Evolutionary conservation across 2,888 invertebrate species (phyloP).

Genomic region (Neoscelio sp.): DNA sequence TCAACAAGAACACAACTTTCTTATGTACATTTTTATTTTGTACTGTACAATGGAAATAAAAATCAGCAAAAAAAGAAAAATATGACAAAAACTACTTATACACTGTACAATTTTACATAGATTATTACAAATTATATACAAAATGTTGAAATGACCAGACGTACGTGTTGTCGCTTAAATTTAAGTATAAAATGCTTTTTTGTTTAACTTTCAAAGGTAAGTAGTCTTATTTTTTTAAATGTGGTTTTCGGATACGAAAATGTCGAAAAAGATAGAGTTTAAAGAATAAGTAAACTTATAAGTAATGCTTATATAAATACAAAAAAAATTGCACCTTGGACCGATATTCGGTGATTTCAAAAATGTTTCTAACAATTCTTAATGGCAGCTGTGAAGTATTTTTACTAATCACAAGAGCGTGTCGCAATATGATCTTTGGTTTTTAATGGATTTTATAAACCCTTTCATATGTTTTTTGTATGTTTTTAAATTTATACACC

Average conservation of each 20-base stretch:
- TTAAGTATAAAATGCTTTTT: neutral
- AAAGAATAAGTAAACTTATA: neutral
- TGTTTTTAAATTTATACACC: conserved; percentile 1
- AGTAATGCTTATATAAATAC: neutral
- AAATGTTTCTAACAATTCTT: neutral
- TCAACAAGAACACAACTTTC: neutral
- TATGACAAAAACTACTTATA: neutral
- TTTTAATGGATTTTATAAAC: conserved; percentile 13
- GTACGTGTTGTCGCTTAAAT: neutral
- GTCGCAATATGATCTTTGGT: conserved; percentile 41
- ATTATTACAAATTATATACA: conserved; percentile 15
- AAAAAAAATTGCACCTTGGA: neutral
- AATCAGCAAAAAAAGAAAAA: neutral
- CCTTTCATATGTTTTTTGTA: conserved; percentile 5
- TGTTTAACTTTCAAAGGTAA: neutral
- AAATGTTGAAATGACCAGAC: conserved; percentile 8
- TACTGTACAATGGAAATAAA: conserved; percentile 13
- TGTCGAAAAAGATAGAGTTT: neutral
- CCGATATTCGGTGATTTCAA: neutral
- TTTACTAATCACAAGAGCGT: conserved; percentile 32
- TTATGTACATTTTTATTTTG: conserved; percentile 22
- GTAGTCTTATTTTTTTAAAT: neutral
- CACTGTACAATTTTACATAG: neutral
- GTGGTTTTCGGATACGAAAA: neutral
- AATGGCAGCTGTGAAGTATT: conserved; percentile 27